Conservation (phyloP, 2,113 vertebrate genomes). For the Himantopus leucocephalus region DNA sequence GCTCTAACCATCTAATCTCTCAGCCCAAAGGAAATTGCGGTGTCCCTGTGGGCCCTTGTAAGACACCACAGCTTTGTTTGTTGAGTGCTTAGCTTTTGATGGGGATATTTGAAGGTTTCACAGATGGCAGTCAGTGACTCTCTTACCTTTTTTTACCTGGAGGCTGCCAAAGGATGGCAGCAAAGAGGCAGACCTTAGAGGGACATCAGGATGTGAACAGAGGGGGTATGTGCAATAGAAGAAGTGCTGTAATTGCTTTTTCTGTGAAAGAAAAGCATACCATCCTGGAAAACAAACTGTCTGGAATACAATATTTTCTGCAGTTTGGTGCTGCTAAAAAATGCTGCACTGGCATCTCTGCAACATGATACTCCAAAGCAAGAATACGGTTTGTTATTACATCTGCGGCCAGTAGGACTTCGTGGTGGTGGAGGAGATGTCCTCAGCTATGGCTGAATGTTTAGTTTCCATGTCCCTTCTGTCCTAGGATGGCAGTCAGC, state of each 20-base stretch:
- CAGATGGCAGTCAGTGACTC: constrained; percentile 6
- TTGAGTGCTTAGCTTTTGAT: constrained; percentile 44
- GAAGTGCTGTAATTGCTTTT: neutral
- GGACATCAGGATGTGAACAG: neutral
- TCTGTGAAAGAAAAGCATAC: neutral
- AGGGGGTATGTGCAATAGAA: neutral
- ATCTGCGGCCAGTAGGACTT: constrained; percentile 29
- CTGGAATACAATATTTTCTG: neutral
- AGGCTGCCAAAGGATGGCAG: constrained; percentile 57
- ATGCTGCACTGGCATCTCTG: constrained; percentile 41
- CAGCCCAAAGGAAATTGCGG: constrained; percentile 47
- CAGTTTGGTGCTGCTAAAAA: constrained; percentile 24
- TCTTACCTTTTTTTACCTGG: neutral
- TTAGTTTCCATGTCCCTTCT: constrained; percentile 53
- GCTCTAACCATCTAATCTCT: constrained; percentile 50
- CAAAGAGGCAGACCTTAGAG: constrained; percentile 10
- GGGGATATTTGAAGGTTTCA: constrained; percentile 43
- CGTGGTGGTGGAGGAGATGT: neutral
- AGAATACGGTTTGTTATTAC: constrained; percentile 1
- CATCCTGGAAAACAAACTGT: neutral
- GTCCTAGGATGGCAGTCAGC: constrained; percentile 43
- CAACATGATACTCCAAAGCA: constrained; percentile 24
- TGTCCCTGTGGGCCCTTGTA: constrained; percentile 48
- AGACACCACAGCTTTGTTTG: constrained; percentile 60
- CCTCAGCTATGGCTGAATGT: constrained; percentile 20